Base-by-base conservation (phyloP, 2,113 vertebrate genomes). In the Coturnix japonica region DNA sequence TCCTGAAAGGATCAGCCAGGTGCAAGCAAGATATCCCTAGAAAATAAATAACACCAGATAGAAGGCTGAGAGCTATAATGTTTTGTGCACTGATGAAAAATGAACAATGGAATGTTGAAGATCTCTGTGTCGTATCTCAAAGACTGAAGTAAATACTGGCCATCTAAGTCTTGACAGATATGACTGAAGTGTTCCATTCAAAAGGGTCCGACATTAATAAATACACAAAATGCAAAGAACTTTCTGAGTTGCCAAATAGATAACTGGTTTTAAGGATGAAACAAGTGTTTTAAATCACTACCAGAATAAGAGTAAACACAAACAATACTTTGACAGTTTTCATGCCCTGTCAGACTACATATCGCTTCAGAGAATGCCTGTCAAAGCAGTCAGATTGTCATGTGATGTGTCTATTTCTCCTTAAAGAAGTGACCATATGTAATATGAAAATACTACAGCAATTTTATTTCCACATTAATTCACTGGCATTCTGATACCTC, bases 1-100 rank as follows among this genome's bases (percentile, higher is more conserved):
- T 35, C 41, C 60, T 86, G n/a, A 35, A 92, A 90, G 92, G 83
- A 85, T 91, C 78, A 53, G 56, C 75, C 89, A 87, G 81, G 33
- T 56, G 82, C 46, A 74, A 76, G 8, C 73, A 90, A 18, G 23
- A 65, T 81, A 79, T 22, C 21, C 20, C 47, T 33, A n/a, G 31
- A 65, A 93, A 28, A 11, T 56, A 87, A 85, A 77, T 67, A 90
- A 80, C 28, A 76, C 28, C n/a, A 64, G n/a, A 64, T 73, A 57
- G 81, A 85, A 87, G 26, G 26, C 26, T 28, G 93, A 83, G 33
- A 93, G 13, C 28, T 84, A 82, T 73, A 87, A 6, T 59, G 11
- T 30, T 82, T 86, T 85, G 33, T 49, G 33, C 33, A 82, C 66
- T 70, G 64, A 66, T 60, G 54, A 78, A 90, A 93, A 88, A 46